A percentile compares a stretch with the other conserved stretches of the same genome.
phyloP scores from a whole-genome alignment of 2,113 vertebrate genomes.

The Thunnus maccoyii region DNA sequence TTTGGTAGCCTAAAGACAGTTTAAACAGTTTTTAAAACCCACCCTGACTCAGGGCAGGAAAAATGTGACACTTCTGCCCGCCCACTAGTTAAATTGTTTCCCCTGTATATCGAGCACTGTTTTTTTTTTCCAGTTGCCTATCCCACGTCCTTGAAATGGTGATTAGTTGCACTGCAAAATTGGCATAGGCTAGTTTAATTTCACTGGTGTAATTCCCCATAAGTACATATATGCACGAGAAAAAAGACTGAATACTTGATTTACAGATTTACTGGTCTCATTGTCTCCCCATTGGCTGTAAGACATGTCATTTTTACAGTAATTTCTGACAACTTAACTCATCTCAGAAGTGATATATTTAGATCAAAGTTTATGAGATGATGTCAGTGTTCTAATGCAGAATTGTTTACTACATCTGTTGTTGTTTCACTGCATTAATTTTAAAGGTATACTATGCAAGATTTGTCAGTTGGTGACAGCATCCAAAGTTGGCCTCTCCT shows the following conservation, averaged over 20 bases:
- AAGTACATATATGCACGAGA: neutral
- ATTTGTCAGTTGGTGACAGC: too few relatives aligned
- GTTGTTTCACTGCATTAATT: neutral
- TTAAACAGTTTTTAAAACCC: slow-evolving; percentile 53
- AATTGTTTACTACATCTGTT: neutral
- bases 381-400: neutral
- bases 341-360: neutral
- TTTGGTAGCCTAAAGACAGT: slow-evolving; percentile 22
- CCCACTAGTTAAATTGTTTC: slow-evolving; percentile 44
- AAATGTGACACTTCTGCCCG: slow-evolving; percentile 38
- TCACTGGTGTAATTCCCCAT: neutral
- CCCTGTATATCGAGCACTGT: slow-evolving; percentile 8
- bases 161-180: slow-evolving; percentile 12
- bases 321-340: too few relatives aligned
- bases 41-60: slow-evolving; percentile 27
- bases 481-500: too few relatives aligned
- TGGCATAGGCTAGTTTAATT: neutral
- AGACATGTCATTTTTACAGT: neutral
- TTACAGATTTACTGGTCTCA: neutral
- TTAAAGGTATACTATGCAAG: too few relatives aligned
- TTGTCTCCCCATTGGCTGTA: neutral
- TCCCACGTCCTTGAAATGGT: slow-evolving; percentile 17
- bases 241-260: neutral
- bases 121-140: slow-evolving; percentile 7
- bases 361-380: neutral